Evolutionary conservation across 1,140 invertebrate genomes (phyloP), one percentile per base, ranked within the genome.

Genomic region (Bombus picipes): DNA sequence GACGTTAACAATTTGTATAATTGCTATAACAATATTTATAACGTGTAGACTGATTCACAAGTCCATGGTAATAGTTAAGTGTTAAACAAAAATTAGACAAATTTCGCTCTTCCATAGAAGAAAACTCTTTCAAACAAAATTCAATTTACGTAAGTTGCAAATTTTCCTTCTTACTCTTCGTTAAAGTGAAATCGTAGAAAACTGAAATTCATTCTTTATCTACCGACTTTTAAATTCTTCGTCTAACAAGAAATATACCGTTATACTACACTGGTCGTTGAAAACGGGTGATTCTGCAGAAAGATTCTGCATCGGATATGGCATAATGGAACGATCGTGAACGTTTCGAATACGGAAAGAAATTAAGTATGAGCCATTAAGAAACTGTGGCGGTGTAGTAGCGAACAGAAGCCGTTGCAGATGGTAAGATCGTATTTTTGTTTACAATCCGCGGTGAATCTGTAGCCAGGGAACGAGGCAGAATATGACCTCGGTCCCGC

Each of bases 351-450:
- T 39, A 34, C 25, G 10, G n/a, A 77, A n/a, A 53, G 25, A 6
- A 41, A 77, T 47, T 77, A 62, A 77, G 37, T 62, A 65, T 5
- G 71, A 28, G 37, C 53, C 57, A 39, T 75, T 76, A 43, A 37
- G 57, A 73, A 76, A 41, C 37, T 32, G 18, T 37, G 18, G 41
- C 28, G 53, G 25, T n/a, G 34, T 81, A 39, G 18, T 3, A n/a
- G 12, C 28, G n/a, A 13, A 12, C 3, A n/a, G 32, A 25, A 25
- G 39, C 37, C 43, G 32, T 79, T 77, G 59, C 88, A 86, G 87
- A 78, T 83, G 89, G 81, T 75, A 83, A 70, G 89, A 78, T 90
- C 88, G 80, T 88, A 91, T 91, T 88, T 91, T 91, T 90, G 87
- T 90, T 90, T 90, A 91, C 87, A 90, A 82, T 90, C 88, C 39